These are phyloP conservation scores for Hemiprocne comata DNA, from an alignment of 2,113 vertebrate species.

Conservation along the genomic window DNA sequence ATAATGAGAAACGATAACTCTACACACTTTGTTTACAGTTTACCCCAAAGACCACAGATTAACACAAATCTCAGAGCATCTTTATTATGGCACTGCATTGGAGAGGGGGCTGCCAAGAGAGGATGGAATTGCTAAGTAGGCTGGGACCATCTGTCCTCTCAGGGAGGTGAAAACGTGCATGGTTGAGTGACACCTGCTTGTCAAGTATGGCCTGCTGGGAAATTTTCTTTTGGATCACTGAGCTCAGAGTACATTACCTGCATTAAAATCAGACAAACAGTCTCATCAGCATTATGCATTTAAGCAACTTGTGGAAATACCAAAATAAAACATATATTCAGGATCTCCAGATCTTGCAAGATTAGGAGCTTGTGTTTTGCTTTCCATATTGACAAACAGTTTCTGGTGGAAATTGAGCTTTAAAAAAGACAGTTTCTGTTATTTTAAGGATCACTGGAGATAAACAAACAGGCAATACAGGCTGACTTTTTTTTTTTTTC, in stretches of 20 bases:
- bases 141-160: constrained; percentile 80
- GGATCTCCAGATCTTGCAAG: not conserved
- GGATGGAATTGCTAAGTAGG: constrained; percentile 80
- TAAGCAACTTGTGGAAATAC: not conserved
- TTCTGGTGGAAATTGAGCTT: constrained; percentile 5
- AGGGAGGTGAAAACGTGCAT: constrained; percentile 69
- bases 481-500: not conserved
- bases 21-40: constrained; percentile 74
- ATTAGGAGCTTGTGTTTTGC: not conserved
- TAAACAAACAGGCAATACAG: not conserved
- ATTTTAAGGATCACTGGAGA: not conserved
- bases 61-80: constrained; percentile 74
- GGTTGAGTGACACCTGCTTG: constrained; percentile 90
- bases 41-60: constrained; percentile 79
- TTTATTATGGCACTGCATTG: constrained; percentile 70
- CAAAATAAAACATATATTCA: not conserved
- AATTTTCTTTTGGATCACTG: constrained; percentile 80
- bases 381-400: not conserved
- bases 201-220: constrained; percentile 81
- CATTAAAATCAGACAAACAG: constrained; percentile 82
- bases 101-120: constrained; percentile 70
- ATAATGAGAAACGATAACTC: constrained; percentile 76
- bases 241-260: constrained; percentile 79
- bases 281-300: constrained; percentile 30
- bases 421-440: not conserved